A percentile compares a stretch with the other conserved stretches of the same genome.
These are phyloP conservation scores for Pogonomyrmex californicus DNA, from an alignment of 1,140 invertebrate genomes.

Conservation along the genomic window DNA sequence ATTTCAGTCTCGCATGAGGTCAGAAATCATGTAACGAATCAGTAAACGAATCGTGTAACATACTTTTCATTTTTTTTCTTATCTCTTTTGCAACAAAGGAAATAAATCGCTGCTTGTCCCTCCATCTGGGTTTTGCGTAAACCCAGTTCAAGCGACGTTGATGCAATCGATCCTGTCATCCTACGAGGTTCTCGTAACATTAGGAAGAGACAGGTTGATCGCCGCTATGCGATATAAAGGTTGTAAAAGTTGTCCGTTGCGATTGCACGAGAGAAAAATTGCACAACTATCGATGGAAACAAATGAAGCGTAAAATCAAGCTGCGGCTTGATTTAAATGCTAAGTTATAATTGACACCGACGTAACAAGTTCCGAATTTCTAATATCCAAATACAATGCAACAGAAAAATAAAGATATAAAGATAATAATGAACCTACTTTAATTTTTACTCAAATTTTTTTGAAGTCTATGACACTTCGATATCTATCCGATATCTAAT, in stretches of 20 bases:
- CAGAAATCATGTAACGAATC: not conserved
- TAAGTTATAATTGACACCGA: not conserved
- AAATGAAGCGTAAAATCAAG: not conserved
- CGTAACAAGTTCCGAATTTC: not conserved
- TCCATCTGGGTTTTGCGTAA: not conserved
- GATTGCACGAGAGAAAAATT: constrained; percentile 8
- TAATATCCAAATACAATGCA: not conserved
- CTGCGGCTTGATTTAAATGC: not conserved
- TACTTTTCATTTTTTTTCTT: too few relatives aligned
- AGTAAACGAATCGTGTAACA: not conserved
- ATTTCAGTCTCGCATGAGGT: not conserved
- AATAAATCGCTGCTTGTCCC: not conserved
- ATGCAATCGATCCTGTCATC: constrained; percentile 19
- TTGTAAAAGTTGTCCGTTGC: constrained; percentile 10
- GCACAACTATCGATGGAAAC: constrained; percentile 3
- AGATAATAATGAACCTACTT: too few relatives aligned
- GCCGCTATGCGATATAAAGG: not conserved
- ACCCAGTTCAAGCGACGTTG: not conserved
- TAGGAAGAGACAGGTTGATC: not conserved
- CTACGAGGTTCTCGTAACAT: not conserved
- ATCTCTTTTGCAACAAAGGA: not conserved
- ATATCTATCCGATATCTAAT: not conserved
- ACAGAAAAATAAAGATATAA: not conserved
- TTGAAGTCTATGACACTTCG: too few relatives aligned
- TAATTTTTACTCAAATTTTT: too few relatives aligned